Percentiles rank a stretch among this genome's conserved stretches.
Evolutionary conservation across 2,888 invertebrate genomes (phyloP).

Genomic region (Hyles lineata): DNA sequence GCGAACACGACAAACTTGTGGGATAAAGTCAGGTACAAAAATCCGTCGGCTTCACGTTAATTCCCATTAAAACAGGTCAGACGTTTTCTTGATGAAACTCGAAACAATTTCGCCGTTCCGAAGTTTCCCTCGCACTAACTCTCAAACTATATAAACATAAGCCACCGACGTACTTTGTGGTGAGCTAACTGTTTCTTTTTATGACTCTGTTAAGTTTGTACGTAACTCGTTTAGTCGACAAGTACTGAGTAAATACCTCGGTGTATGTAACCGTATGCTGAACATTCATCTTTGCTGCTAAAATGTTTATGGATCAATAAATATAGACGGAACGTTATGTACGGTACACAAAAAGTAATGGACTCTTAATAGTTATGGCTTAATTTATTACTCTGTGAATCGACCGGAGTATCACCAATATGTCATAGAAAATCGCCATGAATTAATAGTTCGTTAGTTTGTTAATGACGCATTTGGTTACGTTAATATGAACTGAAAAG

Average conservation of each 20-base stretch:
- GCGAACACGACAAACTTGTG: too few relatives aligned
- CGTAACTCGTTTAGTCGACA: slow-evolving; percentile 15
- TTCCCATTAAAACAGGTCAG: slow-evolving; percentile 1
- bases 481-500: too few relatives aligned
- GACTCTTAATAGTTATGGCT: too few relatives aligned
- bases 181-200: slow-evolving; percentile 18
- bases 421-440: too few relatives aligned
- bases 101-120: background rate
- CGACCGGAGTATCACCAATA: too few relatives aligned
- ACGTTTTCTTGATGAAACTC: background rate
- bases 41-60: background rate
- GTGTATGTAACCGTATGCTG: background rate
- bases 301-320: background rate
- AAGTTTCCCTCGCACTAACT: background rate
- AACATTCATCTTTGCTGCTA: background rate
- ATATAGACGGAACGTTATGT: background rate
- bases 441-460: too few relatives aligned
- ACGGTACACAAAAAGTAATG: too few relatives aligned
- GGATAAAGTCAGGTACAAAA: background rate
- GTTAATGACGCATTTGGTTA: too few relatives aligned
- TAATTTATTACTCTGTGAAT: too few relatives aligned
- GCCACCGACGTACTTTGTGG: slow-evolving; percentile 1
- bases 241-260: background rate
- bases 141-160: slow-evolving; percentile 2
- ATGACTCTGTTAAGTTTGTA: slow-evolving; percentile 12